Evolutionary conservation across 2,797 vertebrate genomes (phyloP).

Genomic region (Oreochromis grahami): DNA sequence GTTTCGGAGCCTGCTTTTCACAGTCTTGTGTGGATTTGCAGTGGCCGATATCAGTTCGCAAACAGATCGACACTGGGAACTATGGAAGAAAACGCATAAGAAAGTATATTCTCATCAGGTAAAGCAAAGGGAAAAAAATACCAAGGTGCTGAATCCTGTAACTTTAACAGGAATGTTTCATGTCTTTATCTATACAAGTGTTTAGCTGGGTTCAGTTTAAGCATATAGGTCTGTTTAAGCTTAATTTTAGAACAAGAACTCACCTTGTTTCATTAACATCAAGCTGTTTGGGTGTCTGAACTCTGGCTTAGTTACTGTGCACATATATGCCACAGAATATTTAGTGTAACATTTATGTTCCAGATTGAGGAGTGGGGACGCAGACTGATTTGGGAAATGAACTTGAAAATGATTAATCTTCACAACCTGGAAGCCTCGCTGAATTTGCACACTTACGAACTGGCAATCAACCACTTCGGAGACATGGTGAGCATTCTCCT

Average conservation of each 20-base stretch:
- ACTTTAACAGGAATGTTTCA: not conserved
- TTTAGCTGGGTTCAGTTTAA: not conserved
- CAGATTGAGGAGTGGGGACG: conserved; percentile 62
- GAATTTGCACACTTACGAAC: conserved; percentile 61
- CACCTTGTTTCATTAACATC: not conserved
- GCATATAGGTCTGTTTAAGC: not conserved
- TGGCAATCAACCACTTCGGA: conserved; percentile 69
- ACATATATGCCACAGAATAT: not conserved
- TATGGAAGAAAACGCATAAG: conserved; percentile 77
- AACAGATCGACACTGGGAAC: conserved; percentile 74
- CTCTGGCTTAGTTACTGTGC: not conserved
- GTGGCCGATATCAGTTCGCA: conserved; percentile 11
- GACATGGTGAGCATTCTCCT: conserved; percentile 50
- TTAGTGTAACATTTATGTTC: not conserved
- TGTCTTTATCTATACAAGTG: not conserved
- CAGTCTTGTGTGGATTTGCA: conserved; percentile 6
- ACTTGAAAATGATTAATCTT: conserved; percentile 62
- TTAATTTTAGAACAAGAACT: not conserved
- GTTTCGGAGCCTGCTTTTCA: conserved; percentile 43
- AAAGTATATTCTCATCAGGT: conserved; percentile 75
- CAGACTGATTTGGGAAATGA: conserved; percentile 61
- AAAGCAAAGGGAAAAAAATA: not conserved
- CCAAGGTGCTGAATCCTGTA: not conserved
- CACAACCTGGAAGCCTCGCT: conserved; percentile 63
- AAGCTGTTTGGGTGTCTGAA: not conserved